These are phyloP conservation scores for Neolamprologus fasciatus DNA, from an alignment of 2,113 vertebrate species.

Conservation along the genomic window DNA sequence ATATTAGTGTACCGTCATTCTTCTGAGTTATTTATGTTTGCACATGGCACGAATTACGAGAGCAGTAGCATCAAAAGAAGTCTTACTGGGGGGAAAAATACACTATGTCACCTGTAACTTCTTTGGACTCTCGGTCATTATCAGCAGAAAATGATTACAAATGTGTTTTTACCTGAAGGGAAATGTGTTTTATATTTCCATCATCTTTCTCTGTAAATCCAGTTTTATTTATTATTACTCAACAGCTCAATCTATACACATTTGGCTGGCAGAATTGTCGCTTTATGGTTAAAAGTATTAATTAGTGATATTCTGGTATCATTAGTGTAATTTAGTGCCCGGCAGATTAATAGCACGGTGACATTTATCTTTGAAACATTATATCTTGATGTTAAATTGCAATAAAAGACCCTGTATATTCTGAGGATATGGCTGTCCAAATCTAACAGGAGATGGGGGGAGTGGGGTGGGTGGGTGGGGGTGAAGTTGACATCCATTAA, in stretches of 20 bases:
- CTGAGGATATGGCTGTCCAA: conserved; percentile 62
- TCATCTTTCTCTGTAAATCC: conserved; percentile 32
- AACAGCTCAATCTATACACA: conserved; percentile 43
- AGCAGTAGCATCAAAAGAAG: background rate
- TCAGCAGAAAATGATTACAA: background rate
- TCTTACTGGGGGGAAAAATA: background rate
- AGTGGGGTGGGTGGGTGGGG: background rate
- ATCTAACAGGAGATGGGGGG: conserved; percentile 53
- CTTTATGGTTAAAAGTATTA: conserved; percentile 70
- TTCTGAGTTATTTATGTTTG: background rate
- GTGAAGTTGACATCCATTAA: conserved; percentile 74
- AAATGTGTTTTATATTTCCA: conserved; percentile 36
- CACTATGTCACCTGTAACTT: background rate
- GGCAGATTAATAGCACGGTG: conserved; percentile 64
- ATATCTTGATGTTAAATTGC: conserved; percentile 76
- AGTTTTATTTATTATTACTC: conserved; percentile 35
- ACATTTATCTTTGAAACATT: conserved; percentile 77
- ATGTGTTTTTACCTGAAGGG: background rate
- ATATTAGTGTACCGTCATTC: background rate
- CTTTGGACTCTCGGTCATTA: background rate
- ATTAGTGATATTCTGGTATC: conserved; percentile 72
- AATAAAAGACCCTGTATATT: conserved; percentile 73
- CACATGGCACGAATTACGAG: background rate
- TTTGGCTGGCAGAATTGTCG: conserved; percentile 54
- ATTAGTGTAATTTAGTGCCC: conserved; percentile 73